Base-by-base conservation (phyloP, 2,888 invertebrate genomes). In the Callosobruchus maculatus region DNA sequence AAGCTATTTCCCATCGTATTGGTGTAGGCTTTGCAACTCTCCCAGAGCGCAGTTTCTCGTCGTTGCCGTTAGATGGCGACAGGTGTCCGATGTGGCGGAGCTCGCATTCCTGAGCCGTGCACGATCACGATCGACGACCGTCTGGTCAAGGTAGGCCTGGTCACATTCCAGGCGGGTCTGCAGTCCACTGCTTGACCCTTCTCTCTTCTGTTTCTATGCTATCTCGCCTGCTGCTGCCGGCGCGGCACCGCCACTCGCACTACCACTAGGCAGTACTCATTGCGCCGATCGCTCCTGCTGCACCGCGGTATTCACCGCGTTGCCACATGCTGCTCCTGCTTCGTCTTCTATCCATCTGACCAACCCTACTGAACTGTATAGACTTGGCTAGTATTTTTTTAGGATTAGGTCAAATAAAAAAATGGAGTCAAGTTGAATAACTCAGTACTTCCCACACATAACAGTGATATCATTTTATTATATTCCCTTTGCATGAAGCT, bases 131-230 rank as follows among this genome's bases (percentile, higher is more conserved):
- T 82, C 84, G 71, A n/a, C 71, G 66, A 21, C 67, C 71, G 85
- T 85, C 85, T 85, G 85, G 85, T 85, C 85, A 85, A 85, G 85
- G 85, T 84, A 84, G 84, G 83, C 83, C 85, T 84, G 84, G 85
- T 83, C 84, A 49, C 49, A 85, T 85, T 22, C 22, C 68, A 21
- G 68, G 21, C 68, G 22, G 68, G 68, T 22, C 68, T 21, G 68
- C 77, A 86, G 85, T 86, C 86, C 85, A 83, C 82, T 67, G 68
- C 20, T 67, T 71, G 67, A 71, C 71, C 71, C 71, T 71, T 71
- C 66, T 71, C 22, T 49, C 21, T 26, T 68, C 68, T 68, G 21
- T 68, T 22, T 68, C 68, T 68, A 9, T 21, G 21, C 20, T 68
- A 9, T 21, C 18, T 68, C 21, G 68, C 22, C 68, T 21, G 22